Percentiles rank a stretch among this genome's conserved stretches.
Evolutionary conservation across 2,888 invertebrate genomes (phyloP).

Genomic region (Tigriopus californicus): DNA sequence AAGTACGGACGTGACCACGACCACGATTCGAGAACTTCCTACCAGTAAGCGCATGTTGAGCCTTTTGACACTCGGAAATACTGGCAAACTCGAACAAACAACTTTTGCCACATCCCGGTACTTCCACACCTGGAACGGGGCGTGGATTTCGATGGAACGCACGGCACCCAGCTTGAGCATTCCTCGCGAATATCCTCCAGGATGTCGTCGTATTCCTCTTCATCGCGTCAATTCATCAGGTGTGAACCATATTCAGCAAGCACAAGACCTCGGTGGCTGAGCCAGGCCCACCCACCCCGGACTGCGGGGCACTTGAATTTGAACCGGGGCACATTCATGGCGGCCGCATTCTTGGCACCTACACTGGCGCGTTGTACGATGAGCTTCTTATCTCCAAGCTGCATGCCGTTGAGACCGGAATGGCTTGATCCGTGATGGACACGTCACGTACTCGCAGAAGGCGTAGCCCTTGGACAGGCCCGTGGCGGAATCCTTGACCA

Average conservation of each 20-base stretch:
- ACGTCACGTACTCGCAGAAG: conserved; percentile 97
- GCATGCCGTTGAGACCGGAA: conserved; percentile 73
- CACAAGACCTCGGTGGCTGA: conserved; percentile 82
- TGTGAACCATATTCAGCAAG: conserved; percentile 91
- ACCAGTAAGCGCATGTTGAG: conserved; percentile 90
- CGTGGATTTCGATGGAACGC: conserved; percentile 87
- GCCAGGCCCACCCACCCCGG: conserved; percentile 57
- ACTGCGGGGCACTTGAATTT: conserved; percentile 82
- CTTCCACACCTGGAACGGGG: conserved; percentile 70
- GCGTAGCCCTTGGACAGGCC: conserved; percentile 97
- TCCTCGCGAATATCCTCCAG: conserved; percentile 95
- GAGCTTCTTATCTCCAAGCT: conserved; percentile 90
- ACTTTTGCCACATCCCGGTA: conserved; percentile 30
- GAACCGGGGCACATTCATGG: conserved; percentile 31
- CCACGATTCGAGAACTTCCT: conserved; percentile 93
- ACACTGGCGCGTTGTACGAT: conserved; percentile 95
- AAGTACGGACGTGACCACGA: conserved; percentile 97
- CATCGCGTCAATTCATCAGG: conserved; percentile 88
- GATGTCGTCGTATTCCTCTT: conserved; percentile 98
- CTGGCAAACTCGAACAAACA: conserved; percentile 96
- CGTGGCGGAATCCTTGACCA: conserved; percentile 96
- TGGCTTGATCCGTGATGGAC: conserved; percentile 85
- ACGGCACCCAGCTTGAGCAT: conserved; percentile 87
- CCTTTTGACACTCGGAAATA: conserved; percentile 88
- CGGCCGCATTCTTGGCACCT: conserved; percentile 50